Percentiles rank a stretch among this genome's conserved stretches.
Conservation (phyloP, 2,113 vertebrate genomes). For the Cranoglanis bouderius region DNA sequence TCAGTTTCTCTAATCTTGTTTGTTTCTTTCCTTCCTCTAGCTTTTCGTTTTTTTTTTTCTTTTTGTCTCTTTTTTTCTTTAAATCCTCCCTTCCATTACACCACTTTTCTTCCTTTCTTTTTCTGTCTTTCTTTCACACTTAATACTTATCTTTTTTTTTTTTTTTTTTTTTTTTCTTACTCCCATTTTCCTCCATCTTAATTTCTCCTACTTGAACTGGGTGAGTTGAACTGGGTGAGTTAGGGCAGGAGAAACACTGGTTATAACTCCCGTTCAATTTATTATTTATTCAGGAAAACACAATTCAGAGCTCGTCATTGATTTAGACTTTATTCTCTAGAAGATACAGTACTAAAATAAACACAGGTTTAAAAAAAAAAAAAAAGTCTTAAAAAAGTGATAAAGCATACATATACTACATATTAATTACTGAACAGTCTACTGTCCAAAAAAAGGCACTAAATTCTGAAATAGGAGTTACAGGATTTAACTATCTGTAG, state of each 20-base stretch:
- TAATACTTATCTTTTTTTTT: neutral
- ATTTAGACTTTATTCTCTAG: slow-evolving; percentile 92
- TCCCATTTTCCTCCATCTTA: neutral
- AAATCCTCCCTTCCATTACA: neutral
- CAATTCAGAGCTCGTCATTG: slow-evolving; percentile 22
- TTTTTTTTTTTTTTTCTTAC: neutral
- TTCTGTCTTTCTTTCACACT: neutral
- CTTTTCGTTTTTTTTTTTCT: neutral
- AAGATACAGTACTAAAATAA: slow-evolving; percentile 99
- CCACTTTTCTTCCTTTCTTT: neutral
- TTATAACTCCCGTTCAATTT: neutral
- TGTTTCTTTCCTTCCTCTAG: neutral
- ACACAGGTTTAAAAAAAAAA: slow-evolving; percentile 92
- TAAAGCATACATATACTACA: slow-evolving; percentile 95
- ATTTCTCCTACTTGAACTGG: neutral
- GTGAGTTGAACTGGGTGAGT: neutral
- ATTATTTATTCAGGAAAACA: neutral
- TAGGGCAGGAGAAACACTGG: neutral
- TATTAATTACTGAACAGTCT: slow-evolving; percentile 98
- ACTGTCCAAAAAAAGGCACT: slow-evolving; percentile 99
- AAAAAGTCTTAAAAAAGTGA: slow-evolving; percentile 91
- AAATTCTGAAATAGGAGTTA: slow-evolving; percentile 95
- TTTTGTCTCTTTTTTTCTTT: neutral
- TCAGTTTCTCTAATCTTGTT: neutral
- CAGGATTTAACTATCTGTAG: slow-evolving; percentile 83